Base-by-base conservation (phyloP, 2,888 invertebrate species). In the Euzophera pinguis region DNA sequence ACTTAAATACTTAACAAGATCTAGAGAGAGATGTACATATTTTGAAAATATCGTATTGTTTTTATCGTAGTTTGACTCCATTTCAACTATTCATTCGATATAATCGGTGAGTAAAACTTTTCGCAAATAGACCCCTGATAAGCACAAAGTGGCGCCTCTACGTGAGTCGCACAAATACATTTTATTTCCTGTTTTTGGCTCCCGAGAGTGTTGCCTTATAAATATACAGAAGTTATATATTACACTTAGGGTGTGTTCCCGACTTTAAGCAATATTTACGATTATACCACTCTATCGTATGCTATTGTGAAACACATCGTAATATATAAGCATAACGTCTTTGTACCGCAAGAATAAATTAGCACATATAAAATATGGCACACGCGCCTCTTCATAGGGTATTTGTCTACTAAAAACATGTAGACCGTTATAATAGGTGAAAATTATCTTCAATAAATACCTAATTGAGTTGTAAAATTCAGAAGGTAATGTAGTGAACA, bases 211-310 rank as follows among this genome's bases (percentile, higher is more conserved):
- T 41, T 6, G 10, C 14, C 42, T 32, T 50, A 42, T 42, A 50
- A 50, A 50, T 50, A 42, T 50, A 50, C 50, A 34, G 41, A 34
- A 34, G 17, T 42, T 50, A 42, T 50, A 50, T 41, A 14, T 42
- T 42, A 42, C 42, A 12, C 14, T 16, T 39, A 41, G 32, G 41
- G 32, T 32, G 29, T 50, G 41, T 9, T 50, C 9, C 41, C 34
- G 50, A 42, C 32, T 42, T 42, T 34, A 34, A 42, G 50, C 16
- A 42, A 50, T 50, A 50, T 50, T 50, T 42, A 42, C 50, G 38
- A 17, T 34, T 7, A 43, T 27, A 43, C 27, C 6, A 41, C 41
- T 41, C 38, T 13, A 6, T 41, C 2, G 16, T 10, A 9, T 32
- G 32, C 41, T 10, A 41, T 41, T 43, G 42, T 43, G 42, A 16